phyloP scores from a whole-genome alignment of 2,113 vertebrate species.

The Cynocephalus volans region DNA sequence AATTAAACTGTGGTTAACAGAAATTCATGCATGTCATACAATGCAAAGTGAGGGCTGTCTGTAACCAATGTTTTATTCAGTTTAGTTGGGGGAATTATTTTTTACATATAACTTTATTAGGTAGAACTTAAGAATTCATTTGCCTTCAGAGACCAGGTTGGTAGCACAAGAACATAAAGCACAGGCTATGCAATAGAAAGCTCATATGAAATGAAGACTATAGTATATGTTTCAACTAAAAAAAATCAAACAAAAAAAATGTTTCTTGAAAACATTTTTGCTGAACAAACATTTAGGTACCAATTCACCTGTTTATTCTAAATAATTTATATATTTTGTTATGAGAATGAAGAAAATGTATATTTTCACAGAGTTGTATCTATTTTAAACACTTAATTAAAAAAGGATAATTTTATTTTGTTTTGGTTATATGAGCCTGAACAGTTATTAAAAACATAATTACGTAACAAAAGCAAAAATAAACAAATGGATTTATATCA shows the following conservation, averaged over 20 bases:
- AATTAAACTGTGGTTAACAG: conserved; percentile 10
- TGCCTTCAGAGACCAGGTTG: not conserved
- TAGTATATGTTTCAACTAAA: not conserved
- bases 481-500: too few species aligned
- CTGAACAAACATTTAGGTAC: not conserved
- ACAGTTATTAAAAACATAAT: not conserved
- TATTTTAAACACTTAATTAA: not conserved
- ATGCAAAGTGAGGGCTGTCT: not conserved
- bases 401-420: not conserved
- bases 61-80: not conserved
- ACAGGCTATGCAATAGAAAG: not conserved
- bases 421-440: not conserved
- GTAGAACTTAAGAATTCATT: not conserved
- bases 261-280: not conserved
- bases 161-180: not conserved
- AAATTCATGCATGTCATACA: not conserved
- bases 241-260: not conserved
- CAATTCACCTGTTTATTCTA: not conserved
- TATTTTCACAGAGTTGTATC: not conserved
- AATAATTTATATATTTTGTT: not conserved
- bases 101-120: not conserved
- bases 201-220: not conserved
- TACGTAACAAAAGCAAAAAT: not conserved
- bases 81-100: not conserved
- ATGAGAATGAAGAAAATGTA: not conserved